Evolutionary conservation across 2,888 invertebrate species (phyloP).

Genomic region (Steinernema carpocapsae): DNA sequence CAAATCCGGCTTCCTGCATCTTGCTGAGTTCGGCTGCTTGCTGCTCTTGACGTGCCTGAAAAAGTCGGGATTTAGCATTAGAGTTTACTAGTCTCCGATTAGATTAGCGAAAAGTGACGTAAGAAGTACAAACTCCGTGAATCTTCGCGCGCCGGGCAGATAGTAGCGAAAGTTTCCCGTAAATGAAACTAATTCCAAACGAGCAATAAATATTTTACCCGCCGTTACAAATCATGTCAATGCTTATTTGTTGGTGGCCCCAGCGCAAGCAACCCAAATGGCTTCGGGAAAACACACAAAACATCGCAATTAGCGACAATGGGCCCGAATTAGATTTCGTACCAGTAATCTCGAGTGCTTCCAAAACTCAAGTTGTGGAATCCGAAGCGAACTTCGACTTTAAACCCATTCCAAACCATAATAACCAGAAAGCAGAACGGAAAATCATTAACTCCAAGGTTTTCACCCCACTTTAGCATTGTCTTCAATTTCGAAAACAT

Average conservation of each 20-base stretch:
- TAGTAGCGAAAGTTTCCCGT: neutral
- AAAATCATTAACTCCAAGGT: too few relatives aligned
- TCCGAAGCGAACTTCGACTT: too few relatives aligned
- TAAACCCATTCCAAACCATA: too few relatives aligned
- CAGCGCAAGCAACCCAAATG: neutral
- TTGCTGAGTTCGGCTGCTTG: constrained; percentile 22
- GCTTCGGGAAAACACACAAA: neutral
- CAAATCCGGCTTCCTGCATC: constrained; percentile 6
- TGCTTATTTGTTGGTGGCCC: neutral
- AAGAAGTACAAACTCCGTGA: too few relatives aligned
- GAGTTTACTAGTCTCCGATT: too few relatives aligned
- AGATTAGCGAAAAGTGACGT: too few relatives aligned
- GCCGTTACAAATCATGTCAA: constrained; percentile 5
- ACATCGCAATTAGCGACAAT: constrained; percentile 33
- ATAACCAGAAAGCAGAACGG: too few relatives aligned
- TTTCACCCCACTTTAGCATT: neutral
- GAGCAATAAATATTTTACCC: neutral
- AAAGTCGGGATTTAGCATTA: neutral
- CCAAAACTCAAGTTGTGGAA: too few relatives aligned
- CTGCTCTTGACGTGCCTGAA: constrained; percentile 26
- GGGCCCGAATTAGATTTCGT: constrained; percentile 17
- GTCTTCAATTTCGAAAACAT: constrained; percentile 27
- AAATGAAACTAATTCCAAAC: constrained; percentile 1
- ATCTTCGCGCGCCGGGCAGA: neutral
- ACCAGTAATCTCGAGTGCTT: constrained; percentile 8